Conservation (phyloP, 2,113 vertebrate genomes). For the Gymnarchus niloticus region DNA sequence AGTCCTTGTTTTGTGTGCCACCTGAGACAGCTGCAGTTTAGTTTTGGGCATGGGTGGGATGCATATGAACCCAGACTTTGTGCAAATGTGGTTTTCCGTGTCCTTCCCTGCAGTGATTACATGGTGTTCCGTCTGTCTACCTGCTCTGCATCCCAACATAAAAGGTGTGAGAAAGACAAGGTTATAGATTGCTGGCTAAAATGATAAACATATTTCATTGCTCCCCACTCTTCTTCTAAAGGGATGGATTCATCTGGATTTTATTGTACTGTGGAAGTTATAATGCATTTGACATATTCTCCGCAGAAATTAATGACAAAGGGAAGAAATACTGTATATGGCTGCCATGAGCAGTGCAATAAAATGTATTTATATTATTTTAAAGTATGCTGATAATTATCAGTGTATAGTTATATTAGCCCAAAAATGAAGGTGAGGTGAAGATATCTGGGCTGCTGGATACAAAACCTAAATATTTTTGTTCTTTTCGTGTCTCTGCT, state of each 20-base stretch:
- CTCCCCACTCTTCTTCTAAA: neutral
- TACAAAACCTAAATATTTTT: neutral
- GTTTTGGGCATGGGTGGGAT: neutral
- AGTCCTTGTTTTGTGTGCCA: neutral
- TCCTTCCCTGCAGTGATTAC: neutral
- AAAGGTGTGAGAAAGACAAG: neutral
- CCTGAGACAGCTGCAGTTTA: neutral
- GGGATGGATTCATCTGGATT: neutral
- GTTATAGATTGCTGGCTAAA: neutral
- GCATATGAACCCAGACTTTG: neutral
- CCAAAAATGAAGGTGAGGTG: neutral
- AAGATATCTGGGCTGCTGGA: neutral
- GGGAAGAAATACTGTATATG: too few species aligned
- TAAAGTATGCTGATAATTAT: neutral
- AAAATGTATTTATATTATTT: neutral
- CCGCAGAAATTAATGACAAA: neutral
- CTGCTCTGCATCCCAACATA: neutral
- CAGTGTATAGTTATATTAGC: neutral
- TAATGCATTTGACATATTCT: neutral
- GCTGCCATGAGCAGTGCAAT: neutral
- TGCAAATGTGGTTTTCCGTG: neutral
- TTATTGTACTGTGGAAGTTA: neutral
- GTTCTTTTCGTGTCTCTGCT: constrained; percentile 38
- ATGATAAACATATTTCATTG: neutral
- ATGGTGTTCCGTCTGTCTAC: neutral